A percentile compares a stretch with the other conserved stretches of the same genome.
Conservation (phyloP, 2,888 invertebrate species). For the Tachina fera region DNA sequence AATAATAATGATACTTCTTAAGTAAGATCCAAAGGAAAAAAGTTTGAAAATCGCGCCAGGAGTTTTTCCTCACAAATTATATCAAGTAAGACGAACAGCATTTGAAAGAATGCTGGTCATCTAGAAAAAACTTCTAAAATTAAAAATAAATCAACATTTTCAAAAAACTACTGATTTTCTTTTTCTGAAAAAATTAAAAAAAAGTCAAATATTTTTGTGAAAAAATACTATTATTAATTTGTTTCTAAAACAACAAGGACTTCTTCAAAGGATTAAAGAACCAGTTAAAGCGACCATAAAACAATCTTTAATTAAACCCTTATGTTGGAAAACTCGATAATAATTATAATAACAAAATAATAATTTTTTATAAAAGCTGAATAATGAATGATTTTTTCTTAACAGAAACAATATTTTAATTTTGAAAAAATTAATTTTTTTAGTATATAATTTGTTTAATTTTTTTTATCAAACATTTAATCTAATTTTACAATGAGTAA, state of each 20-base stretch:
- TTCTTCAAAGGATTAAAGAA: slow-evolving; percentile 21
- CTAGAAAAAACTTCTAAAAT: slow-evolving; percentile 51
- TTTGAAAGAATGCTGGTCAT: slow-evolving; percentile 62
- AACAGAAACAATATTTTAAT: slow-evolving; percentile 46
- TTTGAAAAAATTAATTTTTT: slow-evolving; percentile 55
- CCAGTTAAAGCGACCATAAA: slow-evolving; percentile 34
- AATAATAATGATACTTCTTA: slow-evolving; percentile 15
- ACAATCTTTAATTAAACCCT: slow-evolving; percentile 48
- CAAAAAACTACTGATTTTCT: slow-evolving; percentile 22
- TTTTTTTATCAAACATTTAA: slow-evolving; percentile 37
- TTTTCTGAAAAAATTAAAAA: slow-evolving; percentile 44
- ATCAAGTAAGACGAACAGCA: slow-evolving; percentile 52
- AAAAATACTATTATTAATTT: slow-evolving; percentile 44
- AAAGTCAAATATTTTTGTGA: slow-evolving; percentile 13
- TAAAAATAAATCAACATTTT: slow-evolving; percentile 67
- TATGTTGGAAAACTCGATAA: slow-evolving; percentile 55
- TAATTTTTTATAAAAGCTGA: slow-evolving; percentile 50
- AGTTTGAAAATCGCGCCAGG: slow-evolving; percentile 45
- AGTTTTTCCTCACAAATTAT: slow-evolving; percentile 40
- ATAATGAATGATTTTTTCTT: slow-evolving; percentile 57
- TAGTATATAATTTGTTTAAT: slow-evolving; percentile 45
- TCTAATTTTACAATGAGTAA: slow-evolving; percentile 72
- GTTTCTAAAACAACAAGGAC: slow-evolving; percentile 39
- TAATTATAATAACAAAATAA: slow-evolving; percentile 71
- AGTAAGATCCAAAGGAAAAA: slow-evolving; percentile 29